Conservation (phyloP, 2,888 invertebrate genomes). For the Diplolepis rosae region DNA sequence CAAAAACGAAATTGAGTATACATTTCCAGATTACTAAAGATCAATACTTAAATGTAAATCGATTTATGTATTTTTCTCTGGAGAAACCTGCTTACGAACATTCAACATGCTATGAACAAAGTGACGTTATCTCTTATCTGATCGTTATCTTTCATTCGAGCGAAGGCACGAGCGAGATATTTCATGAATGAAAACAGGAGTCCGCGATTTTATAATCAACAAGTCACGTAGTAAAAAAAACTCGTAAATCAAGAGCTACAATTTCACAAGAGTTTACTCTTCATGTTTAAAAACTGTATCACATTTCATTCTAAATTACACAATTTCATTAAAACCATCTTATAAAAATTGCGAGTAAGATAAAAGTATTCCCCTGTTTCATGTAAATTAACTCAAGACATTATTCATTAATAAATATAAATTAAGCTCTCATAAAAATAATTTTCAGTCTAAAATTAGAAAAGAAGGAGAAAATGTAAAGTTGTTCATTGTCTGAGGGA, state of each 20-base stretch:
- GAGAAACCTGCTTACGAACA: constrained; percentile 25
- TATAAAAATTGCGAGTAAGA: too few relatives aligned
- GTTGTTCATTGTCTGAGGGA: too few relatives aligned
- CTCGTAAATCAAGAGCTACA: neutral
- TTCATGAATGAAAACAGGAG: constrained; percentile 32
- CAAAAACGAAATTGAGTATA: neutral
- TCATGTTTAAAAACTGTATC: neutral
- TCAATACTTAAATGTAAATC: constrained; percentile 4
- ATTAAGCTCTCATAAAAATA: too few relatives aligned
- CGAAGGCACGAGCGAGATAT: constrained; percentile 30
- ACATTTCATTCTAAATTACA: too few relatives aligned
- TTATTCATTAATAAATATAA: too few relatives aligned
- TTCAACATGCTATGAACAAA: constrained; percentile 11
- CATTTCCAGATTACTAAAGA: neutral
- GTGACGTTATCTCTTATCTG: constrained; percentile 26
- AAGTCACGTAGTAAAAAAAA: constrained; percentile 1
- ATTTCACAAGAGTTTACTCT: neutral
- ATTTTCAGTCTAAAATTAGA: too few relatives aligned
- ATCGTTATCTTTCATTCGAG: constrained; percentile 28
- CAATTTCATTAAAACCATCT: too few relatives aligned
- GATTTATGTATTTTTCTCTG: constrained; percentile 7
- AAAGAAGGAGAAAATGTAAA: too few relatives aligned
- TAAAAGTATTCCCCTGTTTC: too few relatives aligned
- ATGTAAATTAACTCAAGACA: too few relatives aligned
- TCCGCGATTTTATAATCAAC: constrained; percentile 16